These are phyloP conservation scores for Archivesica marissinica DNA, from an alignment of 1,140 invertebrate genomes.

Conservation along the genomic window DNA sequence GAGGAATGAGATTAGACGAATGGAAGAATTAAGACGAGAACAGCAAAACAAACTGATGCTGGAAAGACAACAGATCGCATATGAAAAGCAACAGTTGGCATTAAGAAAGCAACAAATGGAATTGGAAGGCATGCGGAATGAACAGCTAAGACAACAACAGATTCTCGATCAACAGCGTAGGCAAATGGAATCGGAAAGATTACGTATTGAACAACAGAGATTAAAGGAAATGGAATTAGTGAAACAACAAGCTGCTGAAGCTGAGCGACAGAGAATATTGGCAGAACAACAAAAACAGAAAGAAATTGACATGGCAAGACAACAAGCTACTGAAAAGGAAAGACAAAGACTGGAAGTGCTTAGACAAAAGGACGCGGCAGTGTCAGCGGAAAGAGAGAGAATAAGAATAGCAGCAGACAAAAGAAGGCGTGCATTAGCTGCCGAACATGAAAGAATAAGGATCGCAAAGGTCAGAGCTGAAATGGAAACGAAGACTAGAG, in stretches of 20 bases:
- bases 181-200: constrained; percentile 21
- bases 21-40: constrained; percentile 31
- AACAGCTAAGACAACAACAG: constrained; percentile 16
- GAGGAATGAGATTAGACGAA: constrained; percentile 17
- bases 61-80: constrained; percentile 42
- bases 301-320: constrained; percentile 35
- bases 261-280: constrained; percentile 14
- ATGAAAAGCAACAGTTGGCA: constrained; percentile 40
- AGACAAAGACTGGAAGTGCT: constrained; percentile 21
- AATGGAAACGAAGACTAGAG: background rate
- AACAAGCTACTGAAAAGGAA: constrained; percentile 34
- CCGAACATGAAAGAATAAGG: constrained; percentile 17
- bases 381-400: constrained; percentile 24
- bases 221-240: background rate
- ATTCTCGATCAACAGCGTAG: constrained; percentile 18
- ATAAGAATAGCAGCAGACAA: constrained; percentile 35
- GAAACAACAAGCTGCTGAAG: constrained; percentile 33
- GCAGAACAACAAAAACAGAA: constrained; percentile 35
- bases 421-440: constrained; percentile 19
- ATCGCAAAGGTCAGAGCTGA: background rate
- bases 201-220: constrained; percentile 38
- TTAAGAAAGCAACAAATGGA: constrained; percentile 50
- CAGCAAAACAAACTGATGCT: constrained; percentile 14
- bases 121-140: constrained; percentile 7
- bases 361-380: constrained; percentile 29